Conservation (phyloP, 1,140 invertebrate species). For the Spodoptera litura region DNA sequence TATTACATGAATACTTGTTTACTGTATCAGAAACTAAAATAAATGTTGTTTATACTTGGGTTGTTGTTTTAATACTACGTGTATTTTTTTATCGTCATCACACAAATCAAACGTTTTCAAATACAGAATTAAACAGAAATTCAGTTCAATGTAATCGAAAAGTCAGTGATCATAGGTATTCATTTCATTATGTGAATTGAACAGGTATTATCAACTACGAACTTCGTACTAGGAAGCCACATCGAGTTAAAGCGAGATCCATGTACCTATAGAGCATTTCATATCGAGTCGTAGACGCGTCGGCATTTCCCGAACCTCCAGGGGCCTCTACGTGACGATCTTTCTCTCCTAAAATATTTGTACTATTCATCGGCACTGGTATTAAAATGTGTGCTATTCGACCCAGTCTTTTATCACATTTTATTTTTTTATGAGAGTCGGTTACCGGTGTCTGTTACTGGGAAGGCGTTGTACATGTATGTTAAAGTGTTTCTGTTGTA, state of each 20-base stretch:
- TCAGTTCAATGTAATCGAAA: too few relatives aligned
- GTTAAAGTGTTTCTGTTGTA: not conserved
- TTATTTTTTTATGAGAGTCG: conserved; percentile 45
- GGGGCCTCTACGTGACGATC: conserved; percentile 76
- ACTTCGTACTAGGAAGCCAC: not conserved
- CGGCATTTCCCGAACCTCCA: conserved; percentile 74
- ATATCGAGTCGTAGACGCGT: conserved; percentile 71
- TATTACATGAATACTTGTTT: too few relatives aligned
- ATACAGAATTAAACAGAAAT: too few relatives aligned
- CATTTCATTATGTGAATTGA: not conserved
- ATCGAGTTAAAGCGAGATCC: conserved; percentile 44
- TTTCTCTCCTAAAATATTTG: conserved; percentile 77
- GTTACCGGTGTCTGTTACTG: not conserved
- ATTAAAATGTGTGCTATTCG: conserved; percentile 74
- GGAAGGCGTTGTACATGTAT: not conserved
- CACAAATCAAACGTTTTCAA: too few relatives aligned
- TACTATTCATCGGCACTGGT: conserved; percentile 78
- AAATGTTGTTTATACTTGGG: too few relatives aligned
- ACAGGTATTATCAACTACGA: too few relatives aligned
- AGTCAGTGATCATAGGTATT: too few relatives aligned
- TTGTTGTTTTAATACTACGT: too few relatives aligned
- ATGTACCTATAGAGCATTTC: conserved; percentile 66
- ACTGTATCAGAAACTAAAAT: too few relatives aligned
- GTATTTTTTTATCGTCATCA: too few relatives aligned
- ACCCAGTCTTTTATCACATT: conserved; percentile 60